These are phyloP conservation scores for Cetonia aurata DNA, from an alignment of 2,888 invertebrate genomes.

Conservation along the genomic window DNA sequence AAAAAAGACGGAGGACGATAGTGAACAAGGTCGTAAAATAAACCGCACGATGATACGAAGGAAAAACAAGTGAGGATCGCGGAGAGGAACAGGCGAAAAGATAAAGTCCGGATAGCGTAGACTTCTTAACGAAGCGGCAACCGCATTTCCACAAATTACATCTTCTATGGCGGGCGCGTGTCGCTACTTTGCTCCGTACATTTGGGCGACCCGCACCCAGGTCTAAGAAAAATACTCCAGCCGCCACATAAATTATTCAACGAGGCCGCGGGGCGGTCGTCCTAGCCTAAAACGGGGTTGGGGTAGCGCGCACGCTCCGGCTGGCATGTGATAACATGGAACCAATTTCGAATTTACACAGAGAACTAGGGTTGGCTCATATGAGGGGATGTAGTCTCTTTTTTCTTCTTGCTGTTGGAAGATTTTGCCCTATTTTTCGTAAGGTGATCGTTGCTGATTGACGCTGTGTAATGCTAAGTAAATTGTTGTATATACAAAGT, in stretches of 20 bases:
- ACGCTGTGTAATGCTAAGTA: too few species aligned
- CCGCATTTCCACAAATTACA: conserved; percentile 1
- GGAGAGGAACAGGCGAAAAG: neutral
- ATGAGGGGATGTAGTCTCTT: too few species aligned
- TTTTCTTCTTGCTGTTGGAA: too few species aligned
- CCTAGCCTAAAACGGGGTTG: neutral
- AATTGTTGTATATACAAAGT: too few species aligned
- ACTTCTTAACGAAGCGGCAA: neutral
- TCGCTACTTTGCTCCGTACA: neutral
- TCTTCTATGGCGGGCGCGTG: neutral
- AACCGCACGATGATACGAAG: too few species aligned
- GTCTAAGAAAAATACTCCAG: conserved; percentile 2
- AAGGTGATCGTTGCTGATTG: too few species aligned
- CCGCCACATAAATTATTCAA: conserved; percentile 11
- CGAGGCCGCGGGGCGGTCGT: neutral
- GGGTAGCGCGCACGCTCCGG: neutral
- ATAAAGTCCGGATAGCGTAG: neutral
- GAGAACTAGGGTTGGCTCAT: too few species aligned
- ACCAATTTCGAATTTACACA: neutral
- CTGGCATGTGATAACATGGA: neutral
- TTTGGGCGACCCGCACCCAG: neutral
- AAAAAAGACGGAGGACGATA: too few species aligned
- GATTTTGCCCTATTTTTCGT: too few species aligned
- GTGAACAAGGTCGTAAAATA: too few species aligned
- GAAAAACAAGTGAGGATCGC: too few species aligned